Base-by-base conservation (phyloP, 2,888 invertebrate species). In the Craniophora ligustri region DNA sequence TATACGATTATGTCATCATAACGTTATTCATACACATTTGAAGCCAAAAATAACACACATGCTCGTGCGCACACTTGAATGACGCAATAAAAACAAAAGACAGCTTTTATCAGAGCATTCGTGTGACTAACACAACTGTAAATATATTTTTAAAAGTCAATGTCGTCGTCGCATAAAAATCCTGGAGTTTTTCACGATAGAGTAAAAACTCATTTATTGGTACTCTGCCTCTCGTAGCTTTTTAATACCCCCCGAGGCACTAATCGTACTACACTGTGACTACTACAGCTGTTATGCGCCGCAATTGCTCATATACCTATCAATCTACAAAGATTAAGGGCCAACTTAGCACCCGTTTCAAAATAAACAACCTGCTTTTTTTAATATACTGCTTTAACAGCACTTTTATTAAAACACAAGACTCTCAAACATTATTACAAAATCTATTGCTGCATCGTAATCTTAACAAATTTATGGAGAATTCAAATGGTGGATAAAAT, bases 281-380 rank as follows among this genome's bases (percentile, higher is more conserved):
- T 54, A 66, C 56, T 67, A 78, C 83, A 83, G 78, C 82, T 79
- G 81, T 74, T 73, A 73, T 67, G 66, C 71, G 49, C 68, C 60
- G 68, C 83, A 82, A 85, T 82, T 82, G 79, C 82, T 80, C 78
- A 83, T 79, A 80, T 81, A n/a, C n/a, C n/a, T n/a, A 79, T 86
- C 79, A 82, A 85, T 84, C 78, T 67, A 65, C 76, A 65, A 75
- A 71, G 56, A 68, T 69, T 73, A 77, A 75, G 65, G 41, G 71
- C 73, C 72, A 72, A 75, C 71, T 64, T 65, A 67, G 72, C 68
- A 73, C 74, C 76, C 71, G 67, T 42, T n/a, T 70, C 51, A 51
- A 55, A 63, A 75, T 73, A 75, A 74, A 71, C 63, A 53, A 56
- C 31, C 23, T 32, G 45, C 66, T 56, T 62, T 41, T 35, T 61